Evolutionary conservation across 2,113 vertebrate genomes (phyloP).

Genomic region (Anseranas semipalmata): DNA sequence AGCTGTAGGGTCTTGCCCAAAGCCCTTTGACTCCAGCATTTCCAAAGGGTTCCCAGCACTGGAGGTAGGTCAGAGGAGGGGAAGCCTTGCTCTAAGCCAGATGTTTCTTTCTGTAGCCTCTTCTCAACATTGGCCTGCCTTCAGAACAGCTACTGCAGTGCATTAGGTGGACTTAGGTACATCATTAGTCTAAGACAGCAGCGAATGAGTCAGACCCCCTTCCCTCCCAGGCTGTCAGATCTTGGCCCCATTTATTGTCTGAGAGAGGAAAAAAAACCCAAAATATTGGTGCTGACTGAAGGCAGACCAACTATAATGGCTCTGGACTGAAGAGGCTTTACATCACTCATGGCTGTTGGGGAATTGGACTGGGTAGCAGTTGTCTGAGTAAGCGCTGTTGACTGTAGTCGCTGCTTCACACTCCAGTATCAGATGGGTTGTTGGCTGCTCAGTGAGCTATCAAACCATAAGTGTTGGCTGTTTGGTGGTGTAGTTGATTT

Average conservation of each 20-base stretch:
- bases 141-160: not conserved
- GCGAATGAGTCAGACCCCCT: not conserved
- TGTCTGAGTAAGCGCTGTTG: not conserved
- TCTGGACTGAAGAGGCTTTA: not conserved
- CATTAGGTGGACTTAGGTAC: not conserved
- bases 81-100: not conserved
- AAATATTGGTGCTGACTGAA: not conserved
- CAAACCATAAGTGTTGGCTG: not conserved
- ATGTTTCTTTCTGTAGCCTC: not conserved
- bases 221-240: not conserved
- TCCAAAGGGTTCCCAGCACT: not conserved
- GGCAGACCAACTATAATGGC: accelerated
- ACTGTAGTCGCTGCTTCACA: not conserved
- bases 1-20: not conserved
- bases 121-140: not conserved
- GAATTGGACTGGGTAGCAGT: not conserved
- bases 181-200: not conserved
- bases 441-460: not conserved
- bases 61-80: not conserved
- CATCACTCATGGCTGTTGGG: accelerated
- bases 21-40: not conserved
- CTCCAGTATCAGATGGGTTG: not conserved
- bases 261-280: not conserved
- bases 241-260: not conserved
- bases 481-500: not conserved